phyloP scores from a whole-genome alignment of 35 echinoderm and acorn worm genomes.

The Apostichopus japonicus region DNA sequence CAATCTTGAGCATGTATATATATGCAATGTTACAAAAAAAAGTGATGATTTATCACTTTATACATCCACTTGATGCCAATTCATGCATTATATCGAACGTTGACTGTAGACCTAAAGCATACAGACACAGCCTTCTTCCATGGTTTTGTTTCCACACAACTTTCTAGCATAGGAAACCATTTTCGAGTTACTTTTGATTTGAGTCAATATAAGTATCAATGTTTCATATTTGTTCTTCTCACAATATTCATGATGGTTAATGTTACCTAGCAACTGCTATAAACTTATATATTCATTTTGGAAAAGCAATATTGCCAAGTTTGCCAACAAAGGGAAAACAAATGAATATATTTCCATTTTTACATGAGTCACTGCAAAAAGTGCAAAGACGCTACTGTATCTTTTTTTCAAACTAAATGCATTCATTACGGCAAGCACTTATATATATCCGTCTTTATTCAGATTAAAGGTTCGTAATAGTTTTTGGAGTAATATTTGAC shows the following conservation, averaged over 20 bases:
- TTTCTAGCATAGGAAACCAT: no score
- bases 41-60: no score
- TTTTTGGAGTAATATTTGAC: background rate
- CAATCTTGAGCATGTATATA: no score
- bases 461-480: background rate
- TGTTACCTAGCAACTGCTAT: slow-evolving; percentile 6
- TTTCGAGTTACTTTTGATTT: no score
- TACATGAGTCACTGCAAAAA: background rate
- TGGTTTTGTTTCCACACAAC: no score
- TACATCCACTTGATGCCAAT: no score
- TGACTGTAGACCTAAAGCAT: no score
- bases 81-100: no score
- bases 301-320: background rate
- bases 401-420: background rate
- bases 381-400: background rate
- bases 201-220: no score
- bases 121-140: no score
- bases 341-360: slow-evolving; percentile 4
- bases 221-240: background rate
- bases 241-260: slow-evolving; percentile 12
- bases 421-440: background rate
- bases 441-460: background rate
- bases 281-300: background rate
- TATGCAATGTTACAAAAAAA: no score
- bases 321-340: background rate